Conservation (phyloP, 2,888 invertebrate genomes). For the Altica lythri region DNA sequence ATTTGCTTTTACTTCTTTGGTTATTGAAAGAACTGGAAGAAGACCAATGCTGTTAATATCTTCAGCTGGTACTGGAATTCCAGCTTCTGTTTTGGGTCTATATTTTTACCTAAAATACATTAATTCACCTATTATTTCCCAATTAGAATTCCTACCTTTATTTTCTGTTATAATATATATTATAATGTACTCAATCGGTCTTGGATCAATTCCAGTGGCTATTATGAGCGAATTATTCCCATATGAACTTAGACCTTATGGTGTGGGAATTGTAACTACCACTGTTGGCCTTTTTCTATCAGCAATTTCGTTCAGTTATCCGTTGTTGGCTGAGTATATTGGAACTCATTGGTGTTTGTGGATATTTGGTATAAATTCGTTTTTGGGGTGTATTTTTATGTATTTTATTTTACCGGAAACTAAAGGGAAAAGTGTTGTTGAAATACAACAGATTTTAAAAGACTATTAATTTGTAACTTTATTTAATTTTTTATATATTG, state of each 20-base stretch:
- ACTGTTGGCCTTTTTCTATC: background rate
- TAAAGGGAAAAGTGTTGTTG: conserved; percentile 10
- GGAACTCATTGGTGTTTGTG: conserved; percentile 21
- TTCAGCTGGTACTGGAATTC: background rate
- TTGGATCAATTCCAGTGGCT: conserved; percentile 21
- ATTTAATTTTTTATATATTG: too few species aligned
- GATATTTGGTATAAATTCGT: conserved; percentile 3
- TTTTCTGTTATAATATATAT: conserved; percentile 4
- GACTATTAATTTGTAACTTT: conserved; percentile 6
- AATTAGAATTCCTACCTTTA: background rate
- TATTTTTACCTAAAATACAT: conserved; percentile 4
- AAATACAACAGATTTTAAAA: conserved; percentile 9
- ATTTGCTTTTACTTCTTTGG: background rate
- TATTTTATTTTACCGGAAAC: conserved; percentile 13
- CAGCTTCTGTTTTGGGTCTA: background rate
- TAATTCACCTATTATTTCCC: background rate
- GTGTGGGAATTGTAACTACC: conserved; percentile 7
- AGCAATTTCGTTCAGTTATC: conserved; percentile 13
- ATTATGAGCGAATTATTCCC: conserved; percentile 21
- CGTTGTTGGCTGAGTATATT: conserved; percentile 1
- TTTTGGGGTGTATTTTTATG: background rate
- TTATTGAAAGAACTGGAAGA: background rate
- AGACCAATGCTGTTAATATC: conserved; percentile 1
- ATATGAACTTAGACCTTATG: conserved; percentile 10
- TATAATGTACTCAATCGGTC: conserved; percentile 10